A percentile compares a stretch with the other conserved stretches of the same genome.
phyloP scores from a whole-genome alignment of 2,797 vertebrate genomes.

The Ispidina picta region DNA sequence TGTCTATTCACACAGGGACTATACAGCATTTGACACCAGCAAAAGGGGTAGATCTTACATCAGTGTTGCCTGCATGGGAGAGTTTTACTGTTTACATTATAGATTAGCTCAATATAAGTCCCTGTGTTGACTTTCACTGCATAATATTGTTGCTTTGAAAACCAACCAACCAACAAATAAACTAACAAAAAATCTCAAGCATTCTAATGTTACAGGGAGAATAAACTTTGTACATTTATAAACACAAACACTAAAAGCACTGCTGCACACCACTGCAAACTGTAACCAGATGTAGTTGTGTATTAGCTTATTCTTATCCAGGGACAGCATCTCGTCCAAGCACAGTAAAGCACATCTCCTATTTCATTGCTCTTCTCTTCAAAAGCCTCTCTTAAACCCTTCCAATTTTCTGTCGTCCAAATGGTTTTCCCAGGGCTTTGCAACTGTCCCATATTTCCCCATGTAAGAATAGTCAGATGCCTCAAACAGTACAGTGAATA shows the following conservation, averaged over 20 bases:
- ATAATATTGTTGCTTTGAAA: background rate
- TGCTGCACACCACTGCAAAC: background rate
- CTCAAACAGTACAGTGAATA: background rate
- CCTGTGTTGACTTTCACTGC: background rate
- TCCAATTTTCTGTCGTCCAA: background rate
- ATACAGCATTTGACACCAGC: background rate
- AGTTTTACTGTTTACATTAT: background rate
- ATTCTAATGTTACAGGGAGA: background rate
- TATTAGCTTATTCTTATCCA: background rate
- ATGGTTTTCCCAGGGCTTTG: background rate
- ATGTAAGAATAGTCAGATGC: background rate
- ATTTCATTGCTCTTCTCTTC: background rate
- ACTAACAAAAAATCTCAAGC: background rate
- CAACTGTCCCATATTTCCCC: background rate
- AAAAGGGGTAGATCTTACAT: background rate
- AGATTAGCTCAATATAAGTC: accelerated
- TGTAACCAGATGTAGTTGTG: background rate
- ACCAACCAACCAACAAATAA: background rate
- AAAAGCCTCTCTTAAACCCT: background rate
- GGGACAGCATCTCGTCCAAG: background rate
- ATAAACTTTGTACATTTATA: background rate
- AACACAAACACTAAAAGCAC: background rate
- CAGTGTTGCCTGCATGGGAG: background rate
- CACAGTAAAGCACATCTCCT: background rate
- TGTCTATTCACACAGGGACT: background rate